Base-by-base conservation (phyloP, 2,797 vertebrate genomes). In the Decapterus maruadsi region DNA sequence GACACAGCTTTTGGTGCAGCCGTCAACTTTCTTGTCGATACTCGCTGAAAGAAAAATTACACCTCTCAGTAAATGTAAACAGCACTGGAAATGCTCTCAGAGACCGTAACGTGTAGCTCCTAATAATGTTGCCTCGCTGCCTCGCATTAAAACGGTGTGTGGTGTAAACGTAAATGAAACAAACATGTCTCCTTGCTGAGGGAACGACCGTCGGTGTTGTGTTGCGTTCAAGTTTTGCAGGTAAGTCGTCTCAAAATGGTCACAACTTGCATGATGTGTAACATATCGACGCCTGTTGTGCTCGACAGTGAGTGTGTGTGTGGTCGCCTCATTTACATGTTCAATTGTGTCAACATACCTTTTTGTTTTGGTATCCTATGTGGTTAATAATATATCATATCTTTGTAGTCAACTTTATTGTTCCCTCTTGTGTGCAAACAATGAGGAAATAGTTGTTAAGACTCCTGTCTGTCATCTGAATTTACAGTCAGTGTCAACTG, bases 131-230 rank as follows among this genome's bases (percentile, higher is more conserved):
- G 0, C 40, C 42, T 6, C 8, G 79, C 67, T 22, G 55, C 58
- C 63, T 40, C 61, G 55, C 36, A 46, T 69, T 75, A 59, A 82
- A 55, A 0, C n/a, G 1, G 13, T 50, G 1, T 10, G 12, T 10
- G 46, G 64, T 53, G 40, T 17, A 17, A 36, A 59, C 58, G 40
- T 58, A 0, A 65, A 68, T 38, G 69, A 72, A 65, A 14, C 84
- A 20, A 58, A 84, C 64, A 82, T 78, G 88, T 85, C 81, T 48
- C 38, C 79, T 36, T 20, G 50, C 22, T 87, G 26, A 68, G 10
- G 29, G 48, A 67, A 53, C 77, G 26, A 42, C 42, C 0, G 70
- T 29, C 65, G 84, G 2, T 53, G 0, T 29, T 70, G 42, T 75
- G 55, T 38, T 69, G 59, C 55, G 36, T 59, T 60, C 46, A 71